Conservation (phyloP, 2,797 vertebrate genomes). For the Aselliscus stoliczkanus region DNA sequence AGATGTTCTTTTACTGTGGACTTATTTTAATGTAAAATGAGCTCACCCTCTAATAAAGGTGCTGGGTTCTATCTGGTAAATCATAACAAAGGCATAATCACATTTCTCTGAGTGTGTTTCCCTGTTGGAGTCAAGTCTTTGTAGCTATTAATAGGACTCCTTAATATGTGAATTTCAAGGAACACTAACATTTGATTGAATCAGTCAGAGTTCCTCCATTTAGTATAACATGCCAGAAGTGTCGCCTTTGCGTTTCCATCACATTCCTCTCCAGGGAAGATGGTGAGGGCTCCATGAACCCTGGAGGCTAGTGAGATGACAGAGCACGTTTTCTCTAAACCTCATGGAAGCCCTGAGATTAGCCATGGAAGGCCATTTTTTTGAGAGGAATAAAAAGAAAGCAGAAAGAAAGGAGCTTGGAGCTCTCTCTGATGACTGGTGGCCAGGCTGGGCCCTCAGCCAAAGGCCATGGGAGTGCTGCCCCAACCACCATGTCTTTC, state of each 20-base stretch:
- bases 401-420: not conserved
- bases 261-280: not conserved
- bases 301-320: not conserved
- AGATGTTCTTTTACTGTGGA: not conserved
- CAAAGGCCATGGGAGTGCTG: not conserved
- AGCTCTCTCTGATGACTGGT: not conserved
- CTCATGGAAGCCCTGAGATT: not conserved
- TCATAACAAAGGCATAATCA: not conserved
- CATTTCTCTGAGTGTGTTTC: not conserved
- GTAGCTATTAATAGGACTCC: not conserved
- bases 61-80: not conserved
- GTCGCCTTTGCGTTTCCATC: not conserved
- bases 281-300: not conserved
- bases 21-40: slow-evolving; percentile 9
- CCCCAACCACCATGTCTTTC: not conserved
- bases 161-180: not conserved
- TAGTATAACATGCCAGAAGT: not conserved
- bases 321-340: not conserved
- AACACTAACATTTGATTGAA: not conserved
- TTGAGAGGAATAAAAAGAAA: not conserved
- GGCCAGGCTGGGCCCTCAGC: not conserved
- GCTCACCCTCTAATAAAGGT: not conserved
- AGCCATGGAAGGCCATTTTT: not conserved
- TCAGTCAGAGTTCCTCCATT: not conserved
- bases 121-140: not conserved